phyloP scores from a whole-genome alignment of 1,140 invertebrate genomes.

The Bombus breviceps region DNA sequence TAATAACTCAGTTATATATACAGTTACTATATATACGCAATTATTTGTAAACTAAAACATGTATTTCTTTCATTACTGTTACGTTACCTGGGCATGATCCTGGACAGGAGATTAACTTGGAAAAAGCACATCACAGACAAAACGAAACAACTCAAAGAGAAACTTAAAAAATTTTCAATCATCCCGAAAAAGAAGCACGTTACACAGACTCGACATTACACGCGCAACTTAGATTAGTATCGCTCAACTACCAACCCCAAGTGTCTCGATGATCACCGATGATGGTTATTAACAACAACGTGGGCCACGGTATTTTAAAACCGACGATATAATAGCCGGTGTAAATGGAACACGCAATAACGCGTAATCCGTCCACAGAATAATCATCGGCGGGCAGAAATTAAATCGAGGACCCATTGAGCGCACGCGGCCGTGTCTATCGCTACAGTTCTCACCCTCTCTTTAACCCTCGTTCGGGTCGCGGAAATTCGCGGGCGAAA shows the following conservation, averaged over 20 bases:
- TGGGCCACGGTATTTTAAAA: conserved; percentile 14
- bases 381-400: conserved; percentile 3
- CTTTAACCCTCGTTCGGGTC: not conserved
- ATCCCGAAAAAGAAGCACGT: too few relatives aligned
- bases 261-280: not conserved
- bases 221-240: not conserved
- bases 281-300: conserved; percentile 9
- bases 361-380: conserved; percentile 13
- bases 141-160: too few relatives aligned
- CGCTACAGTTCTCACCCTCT: not conserved
- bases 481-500: conserved; percentile 30
- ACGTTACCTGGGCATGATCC: too few relatives aligned
- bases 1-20: too few relatives aligned
- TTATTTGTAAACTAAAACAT: too few relatives aligned
- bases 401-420: conserved; percentile 22
- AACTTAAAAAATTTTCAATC: too few relatives aligned
- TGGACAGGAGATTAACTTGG: too few relatives aligned
- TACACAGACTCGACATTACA: not conserved
- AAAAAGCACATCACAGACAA: too few relatives aligned
- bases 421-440: not conserved
- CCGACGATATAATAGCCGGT: conserved; percentile 33
- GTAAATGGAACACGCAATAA: conserved; percentile 43
- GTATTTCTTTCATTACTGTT: too few relatives aligned
- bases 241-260: not conserved
- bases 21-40: too few relatives aligned